These are phyloP conservation scores for Folsomia manolachei DNA, from an alignment of 2,888 invertebrate species.

Conservation along the genomic window DNA sequence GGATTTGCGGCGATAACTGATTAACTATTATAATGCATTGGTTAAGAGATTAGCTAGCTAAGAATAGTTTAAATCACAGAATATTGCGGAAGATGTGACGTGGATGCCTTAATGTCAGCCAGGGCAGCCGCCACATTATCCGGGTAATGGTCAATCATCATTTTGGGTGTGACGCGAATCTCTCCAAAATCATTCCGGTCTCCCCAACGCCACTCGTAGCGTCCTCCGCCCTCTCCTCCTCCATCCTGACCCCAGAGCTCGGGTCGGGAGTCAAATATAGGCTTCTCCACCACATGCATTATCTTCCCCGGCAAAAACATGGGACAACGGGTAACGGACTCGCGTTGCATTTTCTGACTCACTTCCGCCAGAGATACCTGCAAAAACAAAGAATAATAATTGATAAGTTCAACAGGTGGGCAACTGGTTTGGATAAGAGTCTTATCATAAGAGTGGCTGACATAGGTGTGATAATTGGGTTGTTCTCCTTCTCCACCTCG, in stretches of 20 bases:
- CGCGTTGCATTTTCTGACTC: conserved; percentile 45
- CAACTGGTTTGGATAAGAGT: not conserved
- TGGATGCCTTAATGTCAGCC: conserved; percentile 32
- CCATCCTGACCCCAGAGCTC: too few relatives aligned
- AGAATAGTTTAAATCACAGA: conserved; percentile 27
- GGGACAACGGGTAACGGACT: conserved; percentile 45
- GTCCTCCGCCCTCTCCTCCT: conserved; percentile 27
- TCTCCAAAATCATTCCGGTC: conserved; percentile 76
- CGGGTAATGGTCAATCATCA: conserved; percentile 82
- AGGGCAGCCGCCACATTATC: conserved; percentile 72
- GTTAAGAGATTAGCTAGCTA: too few relatives aligned
- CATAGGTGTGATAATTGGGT: conserved; percentile 57
- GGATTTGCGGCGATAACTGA: too few relatives aligned
- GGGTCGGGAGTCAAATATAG: conserved; percentile 49
- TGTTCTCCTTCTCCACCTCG: conserved; percentile 60
- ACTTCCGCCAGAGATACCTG: conserved; percentile 49
- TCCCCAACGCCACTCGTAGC: conserved; percentile 75
- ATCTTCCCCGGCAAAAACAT: conserved; percentile 49
- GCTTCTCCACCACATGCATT: conserved; percentile 43
- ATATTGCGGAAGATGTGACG: conserved; percentile 24
- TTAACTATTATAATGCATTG: not conserved
- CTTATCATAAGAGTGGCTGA: conserved; percentile 16
- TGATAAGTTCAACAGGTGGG: too few relatives aligned
- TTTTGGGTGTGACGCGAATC: conserved; percentile 77
- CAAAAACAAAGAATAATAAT: conserved; percentile 1